Evolutionary conservation across 2,888 invertebrate species (phyloP).

Genomic region (Andricus curvator): DNA sequence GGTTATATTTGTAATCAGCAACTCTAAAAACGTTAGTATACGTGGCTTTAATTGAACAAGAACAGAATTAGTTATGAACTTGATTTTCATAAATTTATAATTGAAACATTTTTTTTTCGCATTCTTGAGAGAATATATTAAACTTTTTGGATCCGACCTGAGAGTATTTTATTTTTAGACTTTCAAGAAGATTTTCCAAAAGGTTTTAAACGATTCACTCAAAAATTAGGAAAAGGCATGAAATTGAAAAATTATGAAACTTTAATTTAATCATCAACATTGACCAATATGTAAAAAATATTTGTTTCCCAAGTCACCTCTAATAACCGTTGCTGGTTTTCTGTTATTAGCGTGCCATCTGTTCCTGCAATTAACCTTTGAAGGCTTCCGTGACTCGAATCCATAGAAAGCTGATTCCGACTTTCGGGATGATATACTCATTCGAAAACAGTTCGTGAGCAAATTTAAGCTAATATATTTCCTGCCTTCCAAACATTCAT

Average conservation of each 20-base stretch:
- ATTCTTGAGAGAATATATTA: no score
- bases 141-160: no score
- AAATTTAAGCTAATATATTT: background rate
- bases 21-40: no score
- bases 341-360: background rate
- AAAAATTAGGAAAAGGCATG: no score
- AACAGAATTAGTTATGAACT: no score
- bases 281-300: background rate
- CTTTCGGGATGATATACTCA: background rate
- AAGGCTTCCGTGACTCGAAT: conserved; percentile 4
- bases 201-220: no score
- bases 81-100: no score
- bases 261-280: background rate
- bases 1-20: no score
- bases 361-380: conserved; percentile 8
- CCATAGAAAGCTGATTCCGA: background rate
- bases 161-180: no score
- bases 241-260: background rate
- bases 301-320: background rate
- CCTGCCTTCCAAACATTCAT: background rate
- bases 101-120: no score
- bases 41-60: no score
- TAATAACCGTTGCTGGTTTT: background rate
- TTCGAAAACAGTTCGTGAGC: background rate
- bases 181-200: no score